Percentiles rank a stretch among this genome's conserved stretches.
Conservation (phyloP, 2,888 invertebrate genomes). For the Bellardia pandia region DNA sequence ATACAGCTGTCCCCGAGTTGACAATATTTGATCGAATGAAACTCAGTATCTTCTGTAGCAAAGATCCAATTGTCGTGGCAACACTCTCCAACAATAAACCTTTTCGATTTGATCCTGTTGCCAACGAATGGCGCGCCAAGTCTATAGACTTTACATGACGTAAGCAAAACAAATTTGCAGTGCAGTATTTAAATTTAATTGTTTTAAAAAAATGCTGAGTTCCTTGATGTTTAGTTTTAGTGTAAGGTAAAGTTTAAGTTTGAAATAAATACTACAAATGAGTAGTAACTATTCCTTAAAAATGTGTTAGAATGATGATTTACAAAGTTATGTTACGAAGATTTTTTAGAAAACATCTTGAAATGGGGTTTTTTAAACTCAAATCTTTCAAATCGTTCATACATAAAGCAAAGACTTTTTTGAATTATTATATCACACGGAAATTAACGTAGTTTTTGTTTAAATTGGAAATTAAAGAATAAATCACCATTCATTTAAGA, state of each 20-base stretch:
- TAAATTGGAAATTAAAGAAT: background rate
- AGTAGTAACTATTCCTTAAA: background rate
- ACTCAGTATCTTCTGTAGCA: too few relatives aligned
- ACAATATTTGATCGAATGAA: too few relatives aligned
- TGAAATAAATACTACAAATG: background rate
- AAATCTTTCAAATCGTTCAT: too few relatives aligned
- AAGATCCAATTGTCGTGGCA: too few relatives aligned
- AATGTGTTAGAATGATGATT: background rate
- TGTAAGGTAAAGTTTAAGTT: background rate
- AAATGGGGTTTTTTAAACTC: background rate
- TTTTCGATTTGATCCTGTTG: background rate
- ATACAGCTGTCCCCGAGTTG: too few relatives aligned
- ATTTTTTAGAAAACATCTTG: background rate
- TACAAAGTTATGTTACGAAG: background rate
- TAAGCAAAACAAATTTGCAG: background rate
- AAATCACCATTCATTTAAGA: background rate
- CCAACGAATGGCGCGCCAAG: constrained; percentile 17
- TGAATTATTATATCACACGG: background rate
- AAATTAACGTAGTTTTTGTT: background rate
- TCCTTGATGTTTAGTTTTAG: background rate
- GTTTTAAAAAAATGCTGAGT: background rate
- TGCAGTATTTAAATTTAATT: background rate
- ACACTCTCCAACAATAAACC: background rate
- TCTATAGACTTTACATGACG: constrained; percentile 49
- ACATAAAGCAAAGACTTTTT: too few relatives aligned